Base-by-base conservation (phyloP, 2,888 invertebrate species). In the Ischnus inquisitorius region DNA sequence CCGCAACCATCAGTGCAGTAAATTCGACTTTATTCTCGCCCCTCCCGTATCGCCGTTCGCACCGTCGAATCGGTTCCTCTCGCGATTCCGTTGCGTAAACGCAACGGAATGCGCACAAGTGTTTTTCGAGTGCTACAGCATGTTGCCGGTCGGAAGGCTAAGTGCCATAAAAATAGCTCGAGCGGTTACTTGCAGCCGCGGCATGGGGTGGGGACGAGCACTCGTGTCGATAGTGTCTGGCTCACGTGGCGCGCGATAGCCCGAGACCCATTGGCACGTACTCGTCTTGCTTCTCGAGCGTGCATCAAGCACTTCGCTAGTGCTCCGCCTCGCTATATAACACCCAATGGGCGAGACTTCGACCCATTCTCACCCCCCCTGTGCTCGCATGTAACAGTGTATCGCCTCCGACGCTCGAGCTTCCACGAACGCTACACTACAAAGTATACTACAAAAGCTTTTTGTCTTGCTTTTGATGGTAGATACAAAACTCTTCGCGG, bases 61-160 rank as follows among this genome's bases (percentile, higher is more conserved):
- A 67, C 48, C 76, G 76, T 75, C 74, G 34, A 22, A 6, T 28
- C 34, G 16, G 69, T 65, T 39, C 54, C 54, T 54, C 54, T 57
- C 65, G 84, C 84, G 71, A 86, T 67, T 84, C 54, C 87, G 88
- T 89, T 88, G 90, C 92, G 91, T 91, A 91, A 92, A 92, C 91
- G 90, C 91, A 91, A 91, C 91, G 92, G 92, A 93, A 92, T 93
- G 93, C 90, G 89, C 90, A 90, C 91, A 91, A 93, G 93, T 93
- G 93, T 93, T 93, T 91, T 90, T 93, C 93, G 91, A 93, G 93
- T 93, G 93, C 89, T 93, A 90, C 93, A 92, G 92, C 92, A 92
- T 93, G 93, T 91, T 91, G 79, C 89, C 88, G 90, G 87, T 88
- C 90, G 90, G 90, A 89, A 90, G 91, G 90, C 92, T 90, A 92